A percentile compares a stretch with the other conserved stretches of the same genome.
Evolutionary conservation across 2,888 invertebrate genomes (phyloP).

Genomic region (Lasioglossum lativentre): DNA sequence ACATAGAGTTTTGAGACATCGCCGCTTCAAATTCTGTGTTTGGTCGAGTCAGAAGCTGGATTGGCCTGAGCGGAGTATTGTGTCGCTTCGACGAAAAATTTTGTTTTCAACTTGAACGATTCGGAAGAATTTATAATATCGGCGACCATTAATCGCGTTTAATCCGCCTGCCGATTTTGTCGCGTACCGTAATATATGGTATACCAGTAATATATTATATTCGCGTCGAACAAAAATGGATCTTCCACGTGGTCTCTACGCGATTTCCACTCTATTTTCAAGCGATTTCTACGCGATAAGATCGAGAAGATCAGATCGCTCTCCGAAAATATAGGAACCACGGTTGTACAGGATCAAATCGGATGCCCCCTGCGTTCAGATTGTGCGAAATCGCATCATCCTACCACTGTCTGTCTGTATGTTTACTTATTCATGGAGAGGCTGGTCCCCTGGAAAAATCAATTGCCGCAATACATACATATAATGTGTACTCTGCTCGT

Average conservation of each 20-base stretch:
- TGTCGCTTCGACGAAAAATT: not conserved
- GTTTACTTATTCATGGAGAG: constrained; percentile 57
- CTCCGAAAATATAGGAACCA: not conserved
- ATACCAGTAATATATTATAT: too few species aligned
- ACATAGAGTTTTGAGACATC: constrained; percentile 20
- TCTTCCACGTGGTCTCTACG: not conserved
- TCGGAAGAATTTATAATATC: too few species aligned
- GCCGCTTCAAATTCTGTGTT: not conserved
- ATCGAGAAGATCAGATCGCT: not conserved
- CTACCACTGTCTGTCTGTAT: constrained; percentile 59
- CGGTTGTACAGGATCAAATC: constrained; percentile 14
- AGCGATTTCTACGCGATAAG: not conserved
- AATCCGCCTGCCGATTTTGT: not conserved
- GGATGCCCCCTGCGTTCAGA: constrained; percentile 26
- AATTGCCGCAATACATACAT: constrained; percentile 44
- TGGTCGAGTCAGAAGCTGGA: constrained; percentile 36
- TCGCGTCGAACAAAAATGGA: not conserved
- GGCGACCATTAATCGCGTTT: too few species aligned
- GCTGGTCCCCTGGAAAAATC: constrained; percentile 52
- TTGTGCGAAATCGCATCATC: constrained; percentile 44
- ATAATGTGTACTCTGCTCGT: constrained; percentile 60
- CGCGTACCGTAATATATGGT: not conserved
- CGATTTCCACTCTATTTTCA: not conserved
- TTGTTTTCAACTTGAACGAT: too few species aligned
- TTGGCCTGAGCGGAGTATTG: constrained; percentile 59